Conservation (phyloP, 2,888 invertebrate genomes). For the Steromphala cineraria region DNA sequence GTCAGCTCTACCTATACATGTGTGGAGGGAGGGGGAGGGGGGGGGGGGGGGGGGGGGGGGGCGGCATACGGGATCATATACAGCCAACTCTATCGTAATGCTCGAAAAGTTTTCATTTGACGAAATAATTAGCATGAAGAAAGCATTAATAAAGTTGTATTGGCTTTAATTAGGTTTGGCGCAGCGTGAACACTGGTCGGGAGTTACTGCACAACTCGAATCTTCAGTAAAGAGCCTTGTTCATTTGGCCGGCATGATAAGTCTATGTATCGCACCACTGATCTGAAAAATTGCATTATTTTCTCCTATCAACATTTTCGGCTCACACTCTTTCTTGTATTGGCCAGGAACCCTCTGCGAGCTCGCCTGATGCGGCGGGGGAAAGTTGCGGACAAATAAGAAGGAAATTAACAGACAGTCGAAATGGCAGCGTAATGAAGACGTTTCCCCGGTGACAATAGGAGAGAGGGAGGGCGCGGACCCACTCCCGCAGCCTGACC, state of each 20-base stretch:
- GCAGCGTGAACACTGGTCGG: background rate
- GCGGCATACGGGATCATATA: background rate
- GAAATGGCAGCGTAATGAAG: conserved; percentile 24
- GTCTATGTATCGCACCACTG: conserved; percentile 25
- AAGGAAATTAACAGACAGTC: conserved; percentile 28
- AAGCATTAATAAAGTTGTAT: conserved; percentile 30
- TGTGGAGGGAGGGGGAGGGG: no score
- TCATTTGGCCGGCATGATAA: conserved; percentile 13
- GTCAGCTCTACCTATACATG: no score
- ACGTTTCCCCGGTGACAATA: conserved; percentile 20
- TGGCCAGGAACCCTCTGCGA: background rate
- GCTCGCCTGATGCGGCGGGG: background rate
- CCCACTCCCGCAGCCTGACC: background rate
- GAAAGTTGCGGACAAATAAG: conserved; percentile 19
- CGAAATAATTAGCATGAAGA: conserved; percentile 32
- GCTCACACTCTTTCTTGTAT: conserved; percentile 10
- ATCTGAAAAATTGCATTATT: conserved; percentile 33
- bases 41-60: background rate
- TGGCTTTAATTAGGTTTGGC: conserved; percentile 28
- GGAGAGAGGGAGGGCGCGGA: background rate
- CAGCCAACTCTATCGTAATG: background rate
- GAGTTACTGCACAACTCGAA: background rate
- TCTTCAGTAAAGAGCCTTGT: background rate
- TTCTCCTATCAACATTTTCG: conserved; percentile 13
- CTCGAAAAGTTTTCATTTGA: conserved; percentile 22